A percentile compares a stretch with the other conserved stretches of the same genome.
These are phyloP conservation scores for Babylonia areolata DNA, from an alignment of 1,140 invertebrate species.

Conservation along the genomic window DNA sequence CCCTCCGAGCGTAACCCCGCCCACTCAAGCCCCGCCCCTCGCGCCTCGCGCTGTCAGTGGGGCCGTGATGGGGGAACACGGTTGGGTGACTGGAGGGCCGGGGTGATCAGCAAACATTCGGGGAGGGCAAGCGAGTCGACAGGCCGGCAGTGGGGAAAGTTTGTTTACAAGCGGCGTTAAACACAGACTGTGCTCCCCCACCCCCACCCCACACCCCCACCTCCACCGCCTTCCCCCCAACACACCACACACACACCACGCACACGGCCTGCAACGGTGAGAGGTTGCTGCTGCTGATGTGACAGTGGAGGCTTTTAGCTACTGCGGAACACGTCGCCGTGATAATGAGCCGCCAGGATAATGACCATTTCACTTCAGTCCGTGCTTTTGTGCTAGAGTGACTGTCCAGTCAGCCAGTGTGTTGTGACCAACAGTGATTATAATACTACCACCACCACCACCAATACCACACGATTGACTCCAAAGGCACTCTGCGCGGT, in stretches of 20 bases:
- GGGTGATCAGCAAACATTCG: not conserved
- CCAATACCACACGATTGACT: no score
- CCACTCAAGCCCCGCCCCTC: not conserved
- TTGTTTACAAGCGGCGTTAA: slow-evolving; percentile 15
- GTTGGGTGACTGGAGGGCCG: not conserved
- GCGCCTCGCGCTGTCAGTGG: not conserved
- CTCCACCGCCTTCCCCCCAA: not conserved
- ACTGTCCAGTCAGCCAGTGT: no score
- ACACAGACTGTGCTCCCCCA: not conserved
- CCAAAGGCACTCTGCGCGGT: no score
- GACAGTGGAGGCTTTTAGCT: not conserved
- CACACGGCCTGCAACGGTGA: not conserved
- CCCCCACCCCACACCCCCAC: not conserved
- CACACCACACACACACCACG: not conserved
- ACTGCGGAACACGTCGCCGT: not conserved
- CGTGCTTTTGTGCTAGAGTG: no score
- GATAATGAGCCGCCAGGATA: no score
- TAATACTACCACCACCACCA: no score
- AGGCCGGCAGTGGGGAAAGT: not conserved
- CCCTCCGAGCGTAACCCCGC: not conserved
- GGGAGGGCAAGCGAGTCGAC: not conserved
- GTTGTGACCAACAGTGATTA: no score
- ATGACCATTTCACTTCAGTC: no score
- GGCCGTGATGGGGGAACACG: not conserved
- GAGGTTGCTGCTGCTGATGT: not conserved